A percentile compares a stretch with the other conserved stretches of the same genome.
Conservation (phyloP, 2,888 invertebrate genomes). For the Nezara viridula region DNA sequence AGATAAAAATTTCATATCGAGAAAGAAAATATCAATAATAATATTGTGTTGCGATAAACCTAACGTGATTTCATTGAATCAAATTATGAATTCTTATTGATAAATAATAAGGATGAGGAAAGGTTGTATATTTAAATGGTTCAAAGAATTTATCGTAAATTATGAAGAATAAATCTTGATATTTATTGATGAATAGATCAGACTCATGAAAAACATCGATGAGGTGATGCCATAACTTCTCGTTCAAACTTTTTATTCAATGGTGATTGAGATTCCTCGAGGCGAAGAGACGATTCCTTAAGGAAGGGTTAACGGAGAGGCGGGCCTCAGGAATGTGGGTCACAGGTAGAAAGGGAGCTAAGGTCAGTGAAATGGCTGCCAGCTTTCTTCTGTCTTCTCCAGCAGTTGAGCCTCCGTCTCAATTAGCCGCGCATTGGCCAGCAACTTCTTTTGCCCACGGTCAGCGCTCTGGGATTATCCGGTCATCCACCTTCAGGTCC, state of each 20-base stretch:
- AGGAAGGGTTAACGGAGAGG: background rate
- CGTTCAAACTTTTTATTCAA: background rate
- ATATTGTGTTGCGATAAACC: no score
- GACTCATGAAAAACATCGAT: background rate
- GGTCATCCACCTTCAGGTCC: background rate
- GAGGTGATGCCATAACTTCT: background rate
- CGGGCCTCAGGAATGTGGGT: background rate
- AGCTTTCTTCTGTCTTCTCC: slow-evolving; percentile 19
- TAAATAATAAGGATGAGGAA: no score
- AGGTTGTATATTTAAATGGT: no score
- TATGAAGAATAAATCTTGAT: no score
- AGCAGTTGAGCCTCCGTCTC: background rate
- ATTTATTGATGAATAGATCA: no score
- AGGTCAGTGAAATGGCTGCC: slow-evolving; percentile 14
- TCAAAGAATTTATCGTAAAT: no score
- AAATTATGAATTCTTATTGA: no score
- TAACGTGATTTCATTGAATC: no score
- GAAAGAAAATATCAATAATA: no score
- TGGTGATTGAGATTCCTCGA: background rate
- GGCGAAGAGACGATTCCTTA: background rate
- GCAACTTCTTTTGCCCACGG: background rate
- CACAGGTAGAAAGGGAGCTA: slow-evolving; percentile 48
- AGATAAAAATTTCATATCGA: no score
- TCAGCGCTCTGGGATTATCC: background rate
- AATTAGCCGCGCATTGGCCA: background rate